Percentiles rank a stretch among this genome's conserved stretches.
phyloP scores from a whole-genome alignment of 2,888 invertebrate genomes.

The Neria commutata region DNA sequence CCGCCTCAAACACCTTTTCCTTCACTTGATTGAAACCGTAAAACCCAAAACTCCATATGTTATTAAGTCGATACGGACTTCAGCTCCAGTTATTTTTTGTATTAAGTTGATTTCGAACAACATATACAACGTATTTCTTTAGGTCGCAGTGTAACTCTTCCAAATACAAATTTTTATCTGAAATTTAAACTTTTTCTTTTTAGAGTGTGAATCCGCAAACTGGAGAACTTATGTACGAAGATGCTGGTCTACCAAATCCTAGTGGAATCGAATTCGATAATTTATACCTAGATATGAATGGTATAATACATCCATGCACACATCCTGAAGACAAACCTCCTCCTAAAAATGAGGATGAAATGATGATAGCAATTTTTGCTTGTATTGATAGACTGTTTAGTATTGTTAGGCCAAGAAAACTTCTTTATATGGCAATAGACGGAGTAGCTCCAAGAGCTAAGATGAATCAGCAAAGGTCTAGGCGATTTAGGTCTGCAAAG shows the following conservation, averaged over 20 bases:
- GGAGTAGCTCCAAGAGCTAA: slow-evolving; percentile 99
- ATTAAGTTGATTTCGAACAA: too few relatives aligned
- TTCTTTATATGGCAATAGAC: slow-evolving; percentile 99
- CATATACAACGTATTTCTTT: too few relatives aligned
- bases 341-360: slow-evolving; percentile 98
- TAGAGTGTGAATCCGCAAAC: slow-evolving; percentile 74
- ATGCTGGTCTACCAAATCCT: slow-evolving; percentile 89
- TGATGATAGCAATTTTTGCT: slow-evolving; percentile 99
- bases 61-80: too few relatives aligned
- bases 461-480: slow-evolving; percentile 99
- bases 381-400: slow-evolving; percentile 95
- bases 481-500: slow-evolving; percentile 95
- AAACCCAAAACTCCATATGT: too few relatives aligned
- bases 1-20: too few relatives aligned
- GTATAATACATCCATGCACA: slow-evolving; percentile 99
- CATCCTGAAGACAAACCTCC: slow-evolving; percentile 98
- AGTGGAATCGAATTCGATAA: slow-evolving; percentile 98
- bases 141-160: too few relatives aligned
- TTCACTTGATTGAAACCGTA: too few relatives aligned
- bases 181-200: too few relatives aligned
- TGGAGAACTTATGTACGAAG: slow-evolving; percentile 77
- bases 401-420: slow-evolving; percentile 89
- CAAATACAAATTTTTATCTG: too few relatives aligned
- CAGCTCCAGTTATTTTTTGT: too few relatives aligned
- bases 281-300: slow-evolving; percentile 98